phyloP scores from a whole-genome alignment of 2,888 invertebrate genomes.

The Hyposoter dolosus region DNA sequence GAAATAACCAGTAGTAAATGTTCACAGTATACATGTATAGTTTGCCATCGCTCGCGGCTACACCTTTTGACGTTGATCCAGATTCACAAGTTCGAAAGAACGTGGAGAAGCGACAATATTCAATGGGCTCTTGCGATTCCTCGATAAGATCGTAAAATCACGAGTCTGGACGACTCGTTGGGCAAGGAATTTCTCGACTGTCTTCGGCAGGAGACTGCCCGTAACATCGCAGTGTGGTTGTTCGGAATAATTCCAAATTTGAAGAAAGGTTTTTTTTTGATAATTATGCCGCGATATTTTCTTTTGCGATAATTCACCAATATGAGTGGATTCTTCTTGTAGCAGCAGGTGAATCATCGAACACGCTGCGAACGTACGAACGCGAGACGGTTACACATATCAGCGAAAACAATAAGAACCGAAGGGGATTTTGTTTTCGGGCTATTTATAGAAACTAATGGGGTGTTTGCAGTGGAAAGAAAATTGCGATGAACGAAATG shows the following conservation, averaged over 20 bases:
- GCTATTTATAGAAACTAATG: conserved; percentile 47
- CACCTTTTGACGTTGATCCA: conserved; percentile 64
- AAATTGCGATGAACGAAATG: conserved; percentile 64
- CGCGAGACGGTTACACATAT: conserved; percentile 13
- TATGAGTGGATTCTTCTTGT: background rate
- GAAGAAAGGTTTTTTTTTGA: background rate
- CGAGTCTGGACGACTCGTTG: conserved; percentile 25
- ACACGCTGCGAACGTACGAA: background rate
- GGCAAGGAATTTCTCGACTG: conserved; percentile 52
- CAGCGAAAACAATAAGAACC: conserved; percentile 18
- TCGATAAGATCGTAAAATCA: conserved; percentile 61
- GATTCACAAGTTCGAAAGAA: conserved; percentile 64
- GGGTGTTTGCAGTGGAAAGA: conserved; percentile 38
- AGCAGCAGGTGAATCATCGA: conserved; percentile 2
- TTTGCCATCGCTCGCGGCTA: background rate
- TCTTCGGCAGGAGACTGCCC: conserved; percentile 43
- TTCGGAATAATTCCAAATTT: background rate
- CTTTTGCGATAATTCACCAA: background rate
- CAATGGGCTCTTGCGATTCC: conserved; percentile 39
- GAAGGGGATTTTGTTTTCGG: conserved; percentile 29
- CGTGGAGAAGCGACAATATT: conserved; percentile 50
- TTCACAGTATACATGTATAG: background rate
- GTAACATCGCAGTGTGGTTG: background rate
- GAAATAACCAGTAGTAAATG: conserved; percentile 28
- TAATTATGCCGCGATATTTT: background rate